Conservation (phyloP, 2,888 invertebrate genomes). For the Sarcophaga caerulescens region DNA sequence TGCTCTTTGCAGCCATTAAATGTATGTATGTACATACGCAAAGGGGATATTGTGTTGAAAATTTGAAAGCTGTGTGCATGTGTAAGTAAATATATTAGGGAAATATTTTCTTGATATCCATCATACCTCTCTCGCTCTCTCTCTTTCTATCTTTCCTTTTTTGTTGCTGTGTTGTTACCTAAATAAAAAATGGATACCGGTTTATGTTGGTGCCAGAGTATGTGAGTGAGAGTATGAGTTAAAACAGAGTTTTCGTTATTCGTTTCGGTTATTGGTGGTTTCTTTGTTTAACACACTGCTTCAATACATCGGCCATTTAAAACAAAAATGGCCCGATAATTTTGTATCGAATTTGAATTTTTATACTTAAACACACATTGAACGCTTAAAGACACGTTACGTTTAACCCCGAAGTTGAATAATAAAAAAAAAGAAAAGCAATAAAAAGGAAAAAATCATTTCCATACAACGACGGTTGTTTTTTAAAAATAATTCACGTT, state of each 20-base stretch:
- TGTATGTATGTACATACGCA: neutral
- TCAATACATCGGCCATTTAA: slow-evolving; percentile 60
- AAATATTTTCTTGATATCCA: neutral
- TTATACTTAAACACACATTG: slow-evolving; percentile 74
- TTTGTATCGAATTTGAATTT: slow-evolving; percentile 78
- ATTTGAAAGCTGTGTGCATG: neutral
- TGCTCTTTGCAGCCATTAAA: slow-evolving; percentile 14
- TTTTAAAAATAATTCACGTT: too few relatives aligned
- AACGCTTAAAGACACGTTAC: slow-evolving; percentile 73
- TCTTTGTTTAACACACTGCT: slow-evolving; percentile 55
- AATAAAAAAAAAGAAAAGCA: neutral
- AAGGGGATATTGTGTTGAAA: neutral
- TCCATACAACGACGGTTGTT: neutral
- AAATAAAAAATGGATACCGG: slow-evolving; percentile 35
- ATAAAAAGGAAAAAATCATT: neutral
- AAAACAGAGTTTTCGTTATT: slow-evolving; percentile 8
- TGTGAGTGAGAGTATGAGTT: slow-evolving; percentile 2
- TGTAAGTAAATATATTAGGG: slow-evolving; percentile 5
- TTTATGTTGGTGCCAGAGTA: neutral
- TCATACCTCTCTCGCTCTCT: neutral
- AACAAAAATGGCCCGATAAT: slow-evolving; percentile 71
- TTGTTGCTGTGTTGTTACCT: neutral
- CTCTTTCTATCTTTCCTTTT: neutral
- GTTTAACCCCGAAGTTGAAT: neutral
- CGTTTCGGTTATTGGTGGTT: slow-evolving; percentile 19